Percentiles rank a stretch among this genome's conserved stretches.
phyloP scores from a whole-genome alignment of 1,140 invertebrate species.

The Meteorus sp. region DNA sequence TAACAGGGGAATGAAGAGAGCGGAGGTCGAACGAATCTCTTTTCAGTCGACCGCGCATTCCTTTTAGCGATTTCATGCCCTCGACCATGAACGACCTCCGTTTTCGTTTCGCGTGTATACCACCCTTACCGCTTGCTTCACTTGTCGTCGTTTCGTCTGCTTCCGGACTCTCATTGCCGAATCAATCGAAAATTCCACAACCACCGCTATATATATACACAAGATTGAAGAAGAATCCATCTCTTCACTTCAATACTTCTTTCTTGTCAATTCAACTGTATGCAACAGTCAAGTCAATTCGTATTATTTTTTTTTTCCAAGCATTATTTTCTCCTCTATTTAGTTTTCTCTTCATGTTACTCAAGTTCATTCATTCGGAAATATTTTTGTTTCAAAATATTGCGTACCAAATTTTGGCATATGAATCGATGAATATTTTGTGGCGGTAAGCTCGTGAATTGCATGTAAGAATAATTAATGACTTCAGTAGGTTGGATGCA shows the following conservation, averaged over 20 bases:
- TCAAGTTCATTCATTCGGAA: too few species aligned
- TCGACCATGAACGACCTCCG: constrained; percentile 36
- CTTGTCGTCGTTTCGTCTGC: constrained; percentile 36
- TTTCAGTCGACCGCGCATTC: constrained; percentile 53
- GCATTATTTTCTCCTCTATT: not conserved
- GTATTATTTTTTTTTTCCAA: not conserved
- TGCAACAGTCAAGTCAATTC: not conserved
- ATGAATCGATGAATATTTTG: too few species aligned
- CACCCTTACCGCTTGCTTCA: constrained; percentile 33
- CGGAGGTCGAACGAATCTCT: constrained; percentile 38
- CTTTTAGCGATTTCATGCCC: constrained; percentile 54
- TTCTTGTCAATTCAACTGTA: not conserved
- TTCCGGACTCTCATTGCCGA: constrained; percentile 34
- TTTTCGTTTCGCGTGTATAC: constrained; percentile 41
- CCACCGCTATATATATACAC: constrained; percentile 24
- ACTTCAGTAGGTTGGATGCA: too few species aligned
- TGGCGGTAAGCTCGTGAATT: too few species aligned
- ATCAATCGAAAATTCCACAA: constrained; percentile 33
- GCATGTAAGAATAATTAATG: too few species aligned
- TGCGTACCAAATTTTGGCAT: too few species aligned
- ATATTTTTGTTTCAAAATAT: too few species aligned
- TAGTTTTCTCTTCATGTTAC: too few species aligned
- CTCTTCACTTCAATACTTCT: not conserved
- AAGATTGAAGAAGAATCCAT: not conserved
- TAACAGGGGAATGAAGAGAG: not conserved